Conservation (phyloP, 2,888 invertebrate species). For the Parascotia fuliginaria region DNA sequence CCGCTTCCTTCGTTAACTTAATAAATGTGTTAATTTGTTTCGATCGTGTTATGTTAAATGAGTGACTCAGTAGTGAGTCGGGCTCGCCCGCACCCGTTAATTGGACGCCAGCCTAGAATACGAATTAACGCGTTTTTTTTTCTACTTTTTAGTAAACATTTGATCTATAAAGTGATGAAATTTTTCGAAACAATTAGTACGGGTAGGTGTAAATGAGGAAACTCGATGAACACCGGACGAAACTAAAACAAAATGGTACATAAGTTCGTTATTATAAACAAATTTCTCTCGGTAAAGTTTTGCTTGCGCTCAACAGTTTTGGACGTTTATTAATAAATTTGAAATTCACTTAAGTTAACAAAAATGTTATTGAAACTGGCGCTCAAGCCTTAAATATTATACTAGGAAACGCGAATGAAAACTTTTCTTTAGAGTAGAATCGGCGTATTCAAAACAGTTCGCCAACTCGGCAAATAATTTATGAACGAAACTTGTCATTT, state of each 20-base stretch:
- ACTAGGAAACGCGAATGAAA: conserved; percentile 20
- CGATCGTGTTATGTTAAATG: conserved; percentile 63
- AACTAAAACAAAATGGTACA: conserved; percentile 6
- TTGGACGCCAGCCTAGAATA: conserved; percentile 73
- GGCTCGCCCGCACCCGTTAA: conserved; percentile 70
- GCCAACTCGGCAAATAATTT: conserved; percentile 25
- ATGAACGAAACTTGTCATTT: conserved; percentile 3
- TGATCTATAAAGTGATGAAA: conserved; percentile 49
- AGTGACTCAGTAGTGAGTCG: conserved; percentile 63
- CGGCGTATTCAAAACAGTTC: conserved; percentile 34
- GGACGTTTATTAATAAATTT: conserved; percentile 12
- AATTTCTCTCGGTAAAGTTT: conserved; percentile 8
- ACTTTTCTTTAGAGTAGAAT: conserved; percentile 27
- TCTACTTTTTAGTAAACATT: conserved; percentile 47
- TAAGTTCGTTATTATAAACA: not conserved
- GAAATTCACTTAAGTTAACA: conserved; percentile 32
- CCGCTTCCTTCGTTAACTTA: conserved; percentile 49
- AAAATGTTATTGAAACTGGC: conserved; percentile 27
- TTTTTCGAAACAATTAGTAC: conserved; percentile 47
- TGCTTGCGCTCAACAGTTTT: conserved; percentile 5
- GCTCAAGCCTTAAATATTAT: conserved; percentile 15
- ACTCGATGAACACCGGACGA: conserved; percentile 12
- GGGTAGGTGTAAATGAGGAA: conserved; percentile 25
- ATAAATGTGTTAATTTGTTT: conserved; percentile 67
- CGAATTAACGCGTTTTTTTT: conserved; percentile 67